phyloP scores from a whole-genome alignment of 2,888 invertebrate genomes.

The Escarpia spicata region DNA sequence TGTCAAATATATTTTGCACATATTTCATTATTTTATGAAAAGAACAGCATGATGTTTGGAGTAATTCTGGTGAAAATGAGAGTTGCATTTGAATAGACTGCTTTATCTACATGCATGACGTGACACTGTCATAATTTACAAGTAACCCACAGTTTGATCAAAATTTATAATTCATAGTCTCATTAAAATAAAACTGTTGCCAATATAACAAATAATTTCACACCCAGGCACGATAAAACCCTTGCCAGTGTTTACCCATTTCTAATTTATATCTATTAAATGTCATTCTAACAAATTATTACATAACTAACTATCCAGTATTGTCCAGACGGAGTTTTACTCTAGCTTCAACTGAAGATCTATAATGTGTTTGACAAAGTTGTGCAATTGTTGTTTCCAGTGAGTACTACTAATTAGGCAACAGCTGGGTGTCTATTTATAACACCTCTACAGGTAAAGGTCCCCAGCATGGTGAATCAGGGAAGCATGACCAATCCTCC shows the following conservation, averaged over 20 bases:
- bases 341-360: no score
- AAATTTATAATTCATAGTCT: not conserved
- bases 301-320: no score
- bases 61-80: not conserved
- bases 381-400: not conserved
- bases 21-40: not conserved
- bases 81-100: not conserved
- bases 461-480: not conserved
- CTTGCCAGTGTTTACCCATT: not conserved
- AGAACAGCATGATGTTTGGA: not conserved
- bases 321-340: no score
- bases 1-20: not conserved
- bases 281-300: no score
- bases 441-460: not conserved
- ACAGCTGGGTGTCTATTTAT: not conserved
- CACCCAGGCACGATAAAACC: not conserved
- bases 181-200: not conserved
- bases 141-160: not conserved
- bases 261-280: no score
- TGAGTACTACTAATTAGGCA: not conserved
- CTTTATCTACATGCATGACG: not conserved
- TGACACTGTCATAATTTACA: not conserved
- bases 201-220: not conserved
- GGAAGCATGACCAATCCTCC: not conserved
- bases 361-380: not conserved